These are phyloP conservation scores for Orcinus orca DNA, from an alignment of 2,113 vertebrate species.

Conservation along the genomic window DNA sequence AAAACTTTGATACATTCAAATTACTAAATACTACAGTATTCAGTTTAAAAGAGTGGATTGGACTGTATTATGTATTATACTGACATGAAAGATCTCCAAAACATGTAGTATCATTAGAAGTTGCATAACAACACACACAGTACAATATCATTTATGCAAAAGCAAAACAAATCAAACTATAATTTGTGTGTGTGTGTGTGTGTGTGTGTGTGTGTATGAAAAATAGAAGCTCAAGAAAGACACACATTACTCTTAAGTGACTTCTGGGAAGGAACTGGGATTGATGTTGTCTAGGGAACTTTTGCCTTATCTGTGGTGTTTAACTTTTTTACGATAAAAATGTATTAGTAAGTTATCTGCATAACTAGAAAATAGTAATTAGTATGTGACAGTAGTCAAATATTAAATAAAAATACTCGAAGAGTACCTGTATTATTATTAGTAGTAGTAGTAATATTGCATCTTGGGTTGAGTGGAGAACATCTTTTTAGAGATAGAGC, in stretches of 20 bases:
- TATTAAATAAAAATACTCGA: constrained; percentile 12
- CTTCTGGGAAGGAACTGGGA: constrained; percentile 1
- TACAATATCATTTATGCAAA: background rate
- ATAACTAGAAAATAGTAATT: constrained; percentile 33
- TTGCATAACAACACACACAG: background rate
- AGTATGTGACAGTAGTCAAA: background rate
- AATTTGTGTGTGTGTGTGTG: background rate
- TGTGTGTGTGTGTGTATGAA: background rate
- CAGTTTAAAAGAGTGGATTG: background rate
- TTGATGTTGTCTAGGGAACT: background rate
- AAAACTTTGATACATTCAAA: background rate
- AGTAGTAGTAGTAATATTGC: background rate
- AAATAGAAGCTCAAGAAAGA: constrained; percentile 1
- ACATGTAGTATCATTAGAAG: background rate
- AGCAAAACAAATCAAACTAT: background rate
- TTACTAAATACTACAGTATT: background rate
- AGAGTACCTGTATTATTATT: background rate
- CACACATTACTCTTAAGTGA: background rate
- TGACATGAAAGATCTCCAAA: background rate
- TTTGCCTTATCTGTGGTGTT: background rate
- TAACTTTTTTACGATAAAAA: constrained; percentile 2
- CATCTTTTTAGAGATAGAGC: background rate
- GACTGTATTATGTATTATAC: background rate
- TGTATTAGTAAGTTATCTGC: background rate
- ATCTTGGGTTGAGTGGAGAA: background rate